Evolutionary conservation across 2,113 vertebrate species (phyloP).

Genomic region (Trinectes maculatus): DNA sequence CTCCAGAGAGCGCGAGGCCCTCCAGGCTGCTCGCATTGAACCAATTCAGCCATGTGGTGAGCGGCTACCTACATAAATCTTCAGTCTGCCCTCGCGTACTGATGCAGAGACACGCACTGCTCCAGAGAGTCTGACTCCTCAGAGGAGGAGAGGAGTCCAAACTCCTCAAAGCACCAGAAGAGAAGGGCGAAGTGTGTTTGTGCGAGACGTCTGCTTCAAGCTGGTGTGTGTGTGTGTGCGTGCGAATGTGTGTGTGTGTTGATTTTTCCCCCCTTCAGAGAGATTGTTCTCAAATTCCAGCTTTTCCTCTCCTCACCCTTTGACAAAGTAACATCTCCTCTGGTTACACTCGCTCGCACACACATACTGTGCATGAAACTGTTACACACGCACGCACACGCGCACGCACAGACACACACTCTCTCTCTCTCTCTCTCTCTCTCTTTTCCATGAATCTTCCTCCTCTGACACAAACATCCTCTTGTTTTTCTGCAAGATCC

Average conservation of each 20-base stretch:
- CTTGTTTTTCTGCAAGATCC: constrained; percentile 27
- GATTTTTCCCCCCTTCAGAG: constrained; percentile 1
- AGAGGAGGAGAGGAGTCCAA: not conserved
- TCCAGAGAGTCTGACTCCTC: constrained; percentile 56
- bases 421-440: too few relatives aligned
- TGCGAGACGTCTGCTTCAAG: constrained; percentile 34
- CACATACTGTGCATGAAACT: too few relatives aligned
- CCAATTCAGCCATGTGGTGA: not conserved
- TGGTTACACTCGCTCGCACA: constrained; percentile 37
- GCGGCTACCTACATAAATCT: not conserved
- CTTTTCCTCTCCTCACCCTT: constrained; percentile 41
- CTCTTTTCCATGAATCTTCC: constrained; percentile 48
- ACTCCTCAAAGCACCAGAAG: not conserved
- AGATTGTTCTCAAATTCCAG: constrained; percentile 63
- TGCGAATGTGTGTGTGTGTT: not conserved
- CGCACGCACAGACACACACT: not conserved
- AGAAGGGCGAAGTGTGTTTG: constrained; percentile 7
- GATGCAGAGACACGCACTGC: constrained; percentile 15
- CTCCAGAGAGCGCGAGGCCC: not conserved
- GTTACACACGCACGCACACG: not conserved
- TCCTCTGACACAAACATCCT: constrained; percentile 40
- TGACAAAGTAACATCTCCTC: constrained; percentile 56
- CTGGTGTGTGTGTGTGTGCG: constrained; percentile 30
- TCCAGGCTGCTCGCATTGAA: not conserved
- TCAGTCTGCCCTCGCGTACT: constrained; percentile 9